phyloP scores from a whole-genome alignment of 2,113 vertebrate species.

The Corvus moneduloides region DNA sequence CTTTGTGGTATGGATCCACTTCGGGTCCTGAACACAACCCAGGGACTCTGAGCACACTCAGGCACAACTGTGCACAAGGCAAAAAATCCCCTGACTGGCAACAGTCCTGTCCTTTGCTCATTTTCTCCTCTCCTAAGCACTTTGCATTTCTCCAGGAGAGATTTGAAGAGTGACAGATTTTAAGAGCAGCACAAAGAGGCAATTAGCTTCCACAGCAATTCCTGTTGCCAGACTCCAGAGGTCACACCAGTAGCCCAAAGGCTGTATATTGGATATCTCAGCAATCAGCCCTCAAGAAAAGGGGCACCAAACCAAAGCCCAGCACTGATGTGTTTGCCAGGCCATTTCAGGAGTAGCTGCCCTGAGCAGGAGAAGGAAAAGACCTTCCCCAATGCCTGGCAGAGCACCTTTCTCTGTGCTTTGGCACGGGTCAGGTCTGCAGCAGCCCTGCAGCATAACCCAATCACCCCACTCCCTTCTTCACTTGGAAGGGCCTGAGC shows the following conservation, averaged over 20 bases:
- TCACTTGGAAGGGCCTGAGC: neutral
- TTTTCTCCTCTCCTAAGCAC: constrained; percentile 10
- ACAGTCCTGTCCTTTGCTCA: neutral
- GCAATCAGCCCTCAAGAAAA: neutral
- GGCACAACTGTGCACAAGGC: neutral
- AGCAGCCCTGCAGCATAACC: neutral
- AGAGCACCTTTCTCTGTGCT: neutral
- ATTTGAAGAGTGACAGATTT: neutral
- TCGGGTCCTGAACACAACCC: neutral
- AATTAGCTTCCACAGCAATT: neutral
- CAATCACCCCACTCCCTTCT: neutral
- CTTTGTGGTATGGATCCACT: neutral
- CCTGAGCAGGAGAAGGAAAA: neutral
- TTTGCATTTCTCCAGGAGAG: neutral
- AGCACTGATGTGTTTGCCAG: neutral
- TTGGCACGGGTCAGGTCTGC: neutral
- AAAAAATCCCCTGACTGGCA: neutral
- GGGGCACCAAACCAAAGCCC: neutral
- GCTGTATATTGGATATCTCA: accelerated
- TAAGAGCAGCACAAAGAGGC: neutral
- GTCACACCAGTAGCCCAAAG: neutral
- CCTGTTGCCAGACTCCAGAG: neutral
- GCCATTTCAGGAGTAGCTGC: neutral
- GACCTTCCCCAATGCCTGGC: neutral
- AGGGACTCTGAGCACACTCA: neutral